A percentile compares a stretch with the other conserved stretches of the same genome.
phyloP scores from a whole-genome alignment of 2,888 invertebrate genomes.

The Willowsia nigromaculata region DNA sequence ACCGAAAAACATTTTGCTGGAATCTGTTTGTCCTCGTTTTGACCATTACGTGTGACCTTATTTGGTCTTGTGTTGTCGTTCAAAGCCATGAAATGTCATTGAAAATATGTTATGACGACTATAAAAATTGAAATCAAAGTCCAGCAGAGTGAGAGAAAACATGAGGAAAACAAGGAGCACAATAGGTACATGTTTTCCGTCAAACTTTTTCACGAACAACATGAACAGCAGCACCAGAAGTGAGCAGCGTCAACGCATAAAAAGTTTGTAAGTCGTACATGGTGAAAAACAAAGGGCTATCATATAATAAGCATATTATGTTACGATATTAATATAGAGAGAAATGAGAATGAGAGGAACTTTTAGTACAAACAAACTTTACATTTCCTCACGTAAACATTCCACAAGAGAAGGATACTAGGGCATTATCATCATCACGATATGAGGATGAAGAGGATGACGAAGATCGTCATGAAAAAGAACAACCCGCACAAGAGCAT shows the following conservation, averaged over 20 bases:
- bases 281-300: not conserved
- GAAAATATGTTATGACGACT: not conserved
- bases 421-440: not conserved
- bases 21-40: not conserved
- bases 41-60: not conserved
- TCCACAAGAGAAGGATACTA: not conserved
- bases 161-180: not conserved
- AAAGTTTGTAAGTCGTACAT: not conserved
- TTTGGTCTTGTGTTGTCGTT: not conserved
- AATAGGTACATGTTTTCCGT: not conserved
- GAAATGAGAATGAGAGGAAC: not conserved
- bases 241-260: constrained; percentile 58
- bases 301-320: not conserved
- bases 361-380: constrained; percentile 35
- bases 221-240: not conserved
- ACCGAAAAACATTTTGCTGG: not conserved
- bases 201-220: not conserved
- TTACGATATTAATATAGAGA: constrained; percentile 3
- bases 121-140: constrained; percentile 55
- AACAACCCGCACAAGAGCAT: constrained; percentile 3
- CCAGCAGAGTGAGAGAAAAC: not conserved
- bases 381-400: constrained; percentile 66
- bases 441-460: not conserved
- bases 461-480: not conserved
- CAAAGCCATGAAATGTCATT: not conserved